Conservation (phyloP, 1,140 invertebrate species). For the Agrypnia vestita region DNA sequence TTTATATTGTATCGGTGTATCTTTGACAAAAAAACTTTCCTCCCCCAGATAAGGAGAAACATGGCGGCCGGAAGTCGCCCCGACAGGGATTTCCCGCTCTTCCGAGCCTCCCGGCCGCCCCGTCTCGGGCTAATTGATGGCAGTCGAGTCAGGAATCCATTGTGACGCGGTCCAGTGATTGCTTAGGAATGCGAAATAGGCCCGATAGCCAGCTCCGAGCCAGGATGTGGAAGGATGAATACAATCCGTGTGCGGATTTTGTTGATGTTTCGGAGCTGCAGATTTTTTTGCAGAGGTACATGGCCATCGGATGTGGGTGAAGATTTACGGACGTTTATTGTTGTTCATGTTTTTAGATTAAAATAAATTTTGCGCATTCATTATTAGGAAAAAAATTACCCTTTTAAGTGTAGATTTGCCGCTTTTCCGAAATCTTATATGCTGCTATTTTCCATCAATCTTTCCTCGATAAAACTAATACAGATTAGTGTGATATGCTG, state of each 20-base stretch:
- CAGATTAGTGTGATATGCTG: neutral
- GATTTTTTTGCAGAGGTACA: neutral
- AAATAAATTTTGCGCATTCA: no score
- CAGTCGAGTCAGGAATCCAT: conserved; percentile 54
- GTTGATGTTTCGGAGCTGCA: conserved; percentile 6
- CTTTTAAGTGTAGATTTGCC: no score
- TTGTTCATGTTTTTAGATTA: no score
- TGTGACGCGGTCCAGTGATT: conserved; percentile 38
- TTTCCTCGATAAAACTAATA: neutral
- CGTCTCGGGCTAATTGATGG: conserved; percentile 58
- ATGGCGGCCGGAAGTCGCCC: conserved; percentile 58
- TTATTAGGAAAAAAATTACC: no score
- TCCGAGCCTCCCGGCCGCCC: neutral
- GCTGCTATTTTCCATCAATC: no score
- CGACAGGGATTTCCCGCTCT: conserved; percentile 58
- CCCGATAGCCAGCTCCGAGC: neutral
- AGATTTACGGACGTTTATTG: no score
- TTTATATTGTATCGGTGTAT: conserved; percentile 62
- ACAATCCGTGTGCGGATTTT: neutral
- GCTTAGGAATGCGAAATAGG: conserved; percentile 20
- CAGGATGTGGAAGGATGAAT: neutral
- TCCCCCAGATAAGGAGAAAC: conserved; percentile 50
- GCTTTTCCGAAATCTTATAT: no score
- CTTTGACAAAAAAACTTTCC: conserved; percentile 60
- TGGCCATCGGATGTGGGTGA: no score